Evolutionary conservation across 2,797 vertebrate species (phyloP), one percentile per base, ranked within the genome.

Genomic region (Channa striata): DNA sequence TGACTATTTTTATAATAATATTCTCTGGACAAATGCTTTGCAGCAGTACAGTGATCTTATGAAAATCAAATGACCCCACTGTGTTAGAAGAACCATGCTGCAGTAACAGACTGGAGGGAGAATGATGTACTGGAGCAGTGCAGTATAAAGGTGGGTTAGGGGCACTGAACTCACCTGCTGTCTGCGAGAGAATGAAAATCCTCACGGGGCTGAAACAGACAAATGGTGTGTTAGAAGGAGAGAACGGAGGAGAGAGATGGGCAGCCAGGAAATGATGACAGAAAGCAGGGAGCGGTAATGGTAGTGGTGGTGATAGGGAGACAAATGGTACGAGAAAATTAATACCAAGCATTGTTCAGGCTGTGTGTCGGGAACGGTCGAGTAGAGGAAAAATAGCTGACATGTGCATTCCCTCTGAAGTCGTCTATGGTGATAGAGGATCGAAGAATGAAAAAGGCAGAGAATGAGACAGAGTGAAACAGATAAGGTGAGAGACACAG

Each of bases 271-370:
- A 57, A 33, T 51, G 75, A 87, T 81, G 82, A 76, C 82, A 84
- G 70, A 63, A 77, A 75, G 50, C 34, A 72, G 69, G 54, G 64
- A 59, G 51, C 1, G 13, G 77, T 79, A 83, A 82, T 82, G 74
- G 74, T 57, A 68, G 61, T 75, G 72, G 61, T 75, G 72, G 72
- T 82, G 79, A 83, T 82, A 86, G 67, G 56, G 81, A 85, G 82
- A 90, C 83, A 80, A 87, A 88, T 89, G 83, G 77, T 64, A 77
- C 67, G 75, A 84, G 75, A 83, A 86, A 83, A 77, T 81, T 89
- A 88, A 89, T 89, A 79, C 74, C 80, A 74, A 73, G 82, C 68
- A 78, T 80, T 83, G 79, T 77, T 78, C 75, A 69, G 72, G 65
- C 20, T 20, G 63, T 81, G 37, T 63, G 51, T 59, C 73, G 62